Conservation (phyloP, 2,888 invertebrate species). For the Sycophila texana region DNA sequence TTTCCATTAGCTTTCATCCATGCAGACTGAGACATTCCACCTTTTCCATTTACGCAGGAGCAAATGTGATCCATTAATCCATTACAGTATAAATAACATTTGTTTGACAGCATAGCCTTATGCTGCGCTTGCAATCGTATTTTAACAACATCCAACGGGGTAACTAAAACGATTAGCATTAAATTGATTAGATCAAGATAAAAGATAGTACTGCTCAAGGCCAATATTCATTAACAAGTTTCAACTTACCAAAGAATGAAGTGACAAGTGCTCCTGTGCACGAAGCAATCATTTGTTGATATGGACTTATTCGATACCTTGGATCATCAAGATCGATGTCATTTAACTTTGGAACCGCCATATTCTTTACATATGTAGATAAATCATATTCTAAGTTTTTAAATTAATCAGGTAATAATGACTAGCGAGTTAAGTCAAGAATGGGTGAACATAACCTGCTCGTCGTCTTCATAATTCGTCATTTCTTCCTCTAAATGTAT, state of each 20-base stretch:
- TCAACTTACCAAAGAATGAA: slow-evolving; percentile 85
- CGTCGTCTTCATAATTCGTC: slow-evolving; percentile 3
- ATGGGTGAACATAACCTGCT: slow-evolving; percentile 45
- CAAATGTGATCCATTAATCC: slow-evolving; percentile 99
- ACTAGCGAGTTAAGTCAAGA: slow-evolving; percentile 28
- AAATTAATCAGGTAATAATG: background rate
- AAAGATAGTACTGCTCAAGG: slow-evolving; percentile 1
- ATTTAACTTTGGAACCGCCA: slow-evolving; percentile 48
- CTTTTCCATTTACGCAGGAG: slow-evolving; percentile 79
- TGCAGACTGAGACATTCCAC: slow-evolving; percentile 65
- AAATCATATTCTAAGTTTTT: slow-evolving; percentile 21
- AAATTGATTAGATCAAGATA: slow-evolving; percentile 4
- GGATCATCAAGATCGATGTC: slow-evolving; percentile 81
- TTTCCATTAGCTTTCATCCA: slow-evolving; percentile 84
- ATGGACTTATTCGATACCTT: slow-evolving; percentile 84
- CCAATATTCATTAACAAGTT: background rate
- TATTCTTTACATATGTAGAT: slow-evolving; percentile 35
- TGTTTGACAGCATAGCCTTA: slow-evolving; percentile 86
- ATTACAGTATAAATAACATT: slow-evolving; percentile 97
- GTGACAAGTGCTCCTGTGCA: slow-evolving; percentile 93
- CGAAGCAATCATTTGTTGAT: slow-evolving; percentile 90
- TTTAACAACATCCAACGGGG: slow-evolving; percentile 99
- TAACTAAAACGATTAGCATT: slow-evolving; percentile 81
- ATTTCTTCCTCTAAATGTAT: slow-evolving; percentile 27
- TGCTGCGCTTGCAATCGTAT: slow-evolving; percentile 97